phyloP scores from a whole-genome alignment of 2,888 invertebrate genomes.

The Uropetala carovei region DNA sequence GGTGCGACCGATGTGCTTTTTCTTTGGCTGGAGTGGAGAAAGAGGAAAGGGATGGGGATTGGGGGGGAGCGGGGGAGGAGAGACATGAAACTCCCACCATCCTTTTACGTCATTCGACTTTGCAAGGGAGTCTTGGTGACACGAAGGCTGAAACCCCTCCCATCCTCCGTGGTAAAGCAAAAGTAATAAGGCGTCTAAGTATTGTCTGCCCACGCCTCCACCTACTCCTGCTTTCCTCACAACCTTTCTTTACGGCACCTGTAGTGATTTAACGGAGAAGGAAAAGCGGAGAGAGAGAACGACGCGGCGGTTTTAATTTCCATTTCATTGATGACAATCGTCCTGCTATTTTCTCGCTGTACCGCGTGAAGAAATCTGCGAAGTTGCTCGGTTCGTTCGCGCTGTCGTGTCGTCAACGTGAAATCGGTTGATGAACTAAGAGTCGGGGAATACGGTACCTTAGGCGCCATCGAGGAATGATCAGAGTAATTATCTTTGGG shows the following conservation, averaged over 20 bases:
- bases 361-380: background rate
- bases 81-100: background rate
- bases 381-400: background rate
- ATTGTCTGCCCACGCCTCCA: slow-evolving; percentile 29
- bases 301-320: slow-evolving; percentile 26
- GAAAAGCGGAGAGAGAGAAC: background rate
- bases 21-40: background rate
- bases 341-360: background rate
- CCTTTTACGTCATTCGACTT: slow-evolving; percentile 23
- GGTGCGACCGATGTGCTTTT: slow-evolving; percentile 16
- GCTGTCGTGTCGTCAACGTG: background rate
- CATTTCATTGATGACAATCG: background rate
- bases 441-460: no score
- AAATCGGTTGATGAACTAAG: no score
- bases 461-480: no score
- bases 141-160: background rate
- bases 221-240: background rate
- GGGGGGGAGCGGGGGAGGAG: no score
- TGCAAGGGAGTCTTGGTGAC: slow-evolving; percentile 28
- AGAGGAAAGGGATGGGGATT: background rate
- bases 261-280: slow-evolving; percentile 16
- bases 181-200: slow-evolving; percentile 47
- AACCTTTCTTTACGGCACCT: background rate
- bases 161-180: background rate
- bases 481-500: no score